phyloP scores from a whole-genome alignment of 2,797 vertebrate species.

The Trichosurus vulpecula region DNA sequence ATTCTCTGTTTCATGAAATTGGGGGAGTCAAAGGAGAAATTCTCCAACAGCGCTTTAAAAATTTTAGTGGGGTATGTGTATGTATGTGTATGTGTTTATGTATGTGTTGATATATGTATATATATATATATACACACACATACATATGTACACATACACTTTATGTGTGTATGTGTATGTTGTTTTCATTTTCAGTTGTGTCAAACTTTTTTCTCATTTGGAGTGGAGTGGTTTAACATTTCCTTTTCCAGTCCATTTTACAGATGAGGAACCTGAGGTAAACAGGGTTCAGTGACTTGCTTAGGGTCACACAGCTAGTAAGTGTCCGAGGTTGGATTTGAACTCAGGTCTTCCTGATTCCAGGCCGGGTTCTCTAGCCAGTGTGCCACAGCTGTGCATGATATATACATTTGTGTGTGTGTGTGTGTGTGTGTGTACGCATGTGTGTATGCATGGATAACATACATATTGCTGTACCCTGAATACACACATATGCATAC shows the following conservation, averaged over 20 bases:
- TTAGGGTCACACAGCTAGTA: background rate
- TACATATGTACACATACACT: no score
- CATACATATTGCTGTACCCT: no score
- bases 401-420: background rate
- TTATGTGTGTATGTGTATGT: no score
- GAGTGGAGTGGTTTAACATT: background rate
- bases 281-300: background rate
- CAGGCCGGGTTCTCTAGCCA: background rate
- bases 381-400: background rate
- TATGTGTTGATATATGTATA: background rate
- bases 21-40: background rate
- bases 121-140: no score
- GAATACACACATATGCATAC: no score
- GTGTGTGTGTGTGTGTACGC: no score
- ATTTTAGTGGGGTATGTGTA: background rate
- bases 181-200: background rate
- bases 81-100: background rate
- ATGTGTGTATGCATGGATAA: no score
- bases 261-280: background rate
- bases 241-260: background rate
- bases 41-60: background rate
- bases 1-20: background rate
- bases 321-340: background rate
- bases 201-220: background rate
- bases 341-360: background rate